phyloP scores from a whole-genome alignment of 2,888 invertebrate species.

The Pediacus dermestoides region DNA sequence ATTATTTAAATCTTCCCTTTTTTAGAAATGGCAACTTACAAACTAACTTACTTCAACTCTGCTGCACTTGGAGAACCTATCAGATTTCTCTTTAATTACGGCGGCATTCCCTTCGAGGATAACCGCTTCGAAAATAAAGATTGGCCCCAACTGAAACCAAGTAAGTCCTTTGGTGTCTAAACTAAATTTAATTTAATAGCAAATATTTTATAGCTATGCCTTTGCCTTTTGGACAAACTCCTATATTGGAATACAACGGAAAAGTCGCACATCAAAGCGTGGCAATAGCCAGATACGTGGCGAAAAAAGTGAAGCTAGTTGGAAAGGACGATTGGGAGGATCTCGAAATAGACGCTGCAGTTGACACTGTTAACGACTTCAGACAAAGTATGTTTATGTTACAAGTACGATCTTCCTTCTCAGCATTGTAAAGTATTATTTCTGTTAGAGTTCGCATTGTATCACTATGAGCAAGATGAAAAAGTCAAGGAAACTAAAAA shows the following conservation, averaged over 20 bases:
- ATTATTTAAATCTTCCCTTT: too few species aligned
- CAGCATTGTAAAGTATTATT: slow-evolving; percentile 4
- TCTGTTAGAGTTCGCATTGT: slow-evolving; percentile 51
- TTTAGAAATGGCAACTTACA: not conserved
- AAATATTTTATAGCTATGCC: slow-evolving; percentile 52
- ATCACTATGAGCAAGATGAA: slow-evolving; percentile 55
- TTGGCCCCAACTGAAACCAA: slow-evolving; percentile 40
- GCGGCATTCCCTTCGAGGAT: slow-evolving; percentile 14
- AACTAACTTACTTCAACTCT: not conserved
- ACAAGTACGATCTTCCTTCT: too few species aligned
- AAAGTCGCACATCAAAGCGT: slow-evolving; percentile 59
- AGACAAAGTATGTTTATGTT: too few species aligned
- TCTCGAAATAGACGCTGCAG: slow-evolving; percentile 60
- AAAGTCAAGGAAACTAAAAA: slow-evolving; percentile 52
- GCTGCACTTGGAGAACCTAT: not conserved
- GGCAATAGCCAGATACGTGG: slow-evolving; percentile 62
- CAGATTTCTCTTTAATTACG: not conserved
- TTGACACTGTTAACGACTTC: slow-evolving; percentile 61
- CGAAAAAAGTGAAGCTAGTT: slow-evolving; percentile 56
- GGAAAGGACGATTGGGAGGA: slow-evolving; percentile 59
- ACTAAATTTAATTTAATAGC: too few species aligned
- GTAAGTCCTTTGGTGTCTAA: too few species aligned
- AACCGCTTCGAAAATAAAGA: slow-evolving; percentile 49
- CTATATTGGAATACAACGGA: slow-evolving; percentile 62
- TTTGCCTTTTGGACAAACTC: slow-evolving; percentile 63